Evolutionary conservation across 2,888 invertebrate species (phyloP), one percentile per base, ranked within the genome.

Genomic region (Enchytraeus crypticus): DNA sequence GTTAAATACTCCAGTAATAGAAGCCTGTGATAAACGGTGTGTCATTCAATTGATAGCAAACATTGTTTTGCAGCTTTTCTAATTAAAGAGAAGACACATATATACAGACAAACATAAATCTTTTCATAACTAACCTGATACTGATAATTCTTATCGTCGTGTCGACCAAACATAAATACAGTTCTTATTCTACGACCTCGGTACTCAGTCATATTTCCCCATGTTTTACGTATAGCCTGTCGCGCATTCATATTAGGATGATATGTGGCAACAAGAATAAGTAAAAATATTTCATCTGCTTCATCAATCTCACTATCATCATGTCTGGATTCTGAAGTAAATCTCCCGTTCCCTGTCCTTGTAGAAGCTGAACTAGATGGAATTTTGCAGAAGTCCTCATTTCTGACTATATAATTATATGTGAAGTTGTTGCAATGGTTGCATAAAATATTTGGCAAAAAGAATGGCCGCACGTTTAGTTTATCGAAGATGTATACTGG

Each of bases 81-180:
- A n/a, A n/a, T n/a, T n/a, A n/a, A n/a, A n/a, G n/a, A n/a, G n/a
- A n/a, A n/a, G n/a, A n/a, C n/a, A n/a, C n/a, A n/a, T n/a, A n/a
- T n/a, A n/a, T n/a, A n/a, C n/a, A n/a, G n/a, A n/a, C n/a, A n/a
- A n/a, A n/a, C n/a, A n/a, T n/a, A n/a, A n/a, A n/a, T n/a, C n/a
- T n/a, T n/a, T n/a, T n/a, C n/a, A n/a, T n/a, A n/a, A n/a, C n/a
- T n/a, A 18, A 47, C 49, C 49, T 47, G 69, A 30, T 55, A 51
- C 51, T 69, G 66, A 53, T 66, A 64, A 56, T 69, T 69, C 18
- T 54, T 57, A 34, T 69, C 69, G 5, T 51, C 38, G 51, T 69
- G 69, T 1, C 53, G 34, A 18, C 69, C 69, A 38, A 69, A 69
- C 45, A 60, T 54, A 43, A 69, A 69, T 14, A 69, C 3, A 0